These are phyloP conservation scores for Talpa occidentalis DNA, from an alignment of 2,113 vertebrate species.

Conservation along the genomic window DNA sequence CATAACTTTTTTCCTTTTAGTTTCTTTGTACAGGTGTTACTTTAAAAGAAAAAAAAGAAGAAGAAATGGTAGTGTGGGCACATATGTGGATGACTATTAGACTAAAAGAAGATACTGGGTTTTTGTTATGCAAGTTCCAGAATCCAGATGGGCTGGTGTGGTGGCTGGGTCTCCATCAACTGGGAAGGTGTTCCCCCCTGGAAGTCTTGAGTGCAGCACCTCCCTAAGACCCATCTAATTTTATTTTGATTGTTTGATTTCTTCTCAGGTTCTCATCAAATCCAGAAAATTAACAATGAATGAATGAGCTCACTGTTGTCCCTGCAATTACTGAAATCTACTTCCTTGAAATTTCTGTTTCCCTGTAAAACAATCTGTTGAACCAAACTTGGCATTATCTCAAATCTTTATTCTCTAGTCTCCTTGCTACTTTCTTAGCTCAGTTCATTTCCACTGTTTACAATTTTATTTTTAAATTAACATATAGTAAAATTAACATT, in stretches of 20 bases:
- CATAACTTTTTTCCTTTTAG: slow-evolving; percentile 48
- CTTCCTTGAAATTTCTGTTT: neutral
- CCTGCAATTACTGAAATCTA: neutral
- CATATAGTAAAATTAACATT: neutral
- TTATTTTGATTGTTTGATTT: slow-evolving; percentile 41
- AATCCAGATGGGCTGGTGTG: slow-evolving; percentile 62
- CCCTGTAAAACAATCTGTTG: neutral
- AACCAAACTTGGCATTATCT: neutral
- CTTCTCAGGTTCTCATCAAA: neutral
- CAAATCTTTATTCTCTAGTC: neutral
- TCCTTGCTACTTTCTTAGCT: neutral
- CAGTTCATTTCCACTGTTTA: neutral
- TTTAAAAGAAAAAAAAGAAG: neutral
- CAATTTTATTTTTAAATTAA: slow-evolving; percentile 37
- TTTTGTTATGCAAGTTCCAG: slow-evolving; percentile 37
- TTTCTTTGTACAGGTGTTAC: slow-evolving; percentile 67
- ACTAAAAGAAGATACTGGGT: slow-evolving; percentile 59
- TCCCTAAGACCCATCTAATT: slow-evolving; percentile 46
- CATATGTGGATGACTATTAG: slow-evolving; percentile 39
- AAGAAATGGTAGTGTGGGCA: neutral
- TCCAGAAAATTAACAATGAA: neutral
- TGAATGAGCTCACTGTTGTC: neutral
- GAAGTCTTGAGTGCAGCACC: slow-evolving; percentile 38
- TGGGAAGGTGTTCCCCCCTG: slow-evolving; percentile 58
- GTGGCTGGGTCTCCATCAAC: slow-evolving; percentile 65